Conservation (phyloP, 2,113 vertebrate species). For the Holacanthus passer region DNA sequence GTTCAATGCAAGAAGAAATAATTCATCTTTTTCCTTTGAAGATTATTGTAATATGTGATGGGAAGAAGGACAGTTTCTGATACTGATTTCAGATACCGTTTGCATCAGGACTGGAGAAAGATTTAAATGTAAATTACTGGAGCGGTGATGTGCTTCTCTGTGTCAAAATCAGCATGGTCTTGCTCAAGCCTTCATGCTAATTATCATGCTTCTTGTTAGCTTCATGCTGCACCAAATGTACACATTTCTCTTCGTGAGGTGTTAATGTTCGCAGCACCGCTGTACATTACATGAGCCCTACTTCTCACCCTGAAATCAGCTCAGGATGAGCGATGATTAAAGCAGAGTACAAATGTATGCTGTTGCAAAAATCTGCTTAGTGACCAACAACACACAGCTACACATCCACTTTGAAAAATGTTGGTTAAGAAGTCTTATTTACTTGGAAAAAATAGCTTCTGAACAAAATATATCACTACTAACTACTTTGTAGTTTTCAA, state of each 20-base stretch:
- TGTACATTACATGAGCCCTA: background rate
- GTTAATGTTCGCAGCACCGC: slow-evolving; percentile 25
- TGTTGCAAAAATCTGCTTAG: slow-evolving; percentile 7
- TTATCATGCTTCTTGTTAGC: slow-evolving; percentile 20
- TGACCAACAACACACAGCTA: slow-evolving; percentile 5
- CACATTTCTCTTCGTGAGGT: slow-evolving; percentile 21
- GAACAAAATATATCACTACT: background rate
- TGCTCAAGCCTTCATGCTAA: slow-evolving; percentile 15
- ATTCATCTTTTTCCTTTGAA: slow-evolving; percentile 12
- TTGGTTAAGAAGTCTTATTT: background rate
- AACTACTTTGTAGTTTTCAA: background rate
- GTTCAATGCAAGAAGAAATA: slow-evolving; percentile 15
- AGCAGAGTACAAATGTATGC: background rate
- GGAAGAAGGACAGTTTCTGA: slow-evolving; percentile 5
- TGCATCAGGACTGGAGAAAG: slow-evolving; percentile 14
- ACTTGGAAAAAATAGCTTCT: background rate
- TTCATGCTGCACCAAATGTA: slow-evolving; percentile 21
- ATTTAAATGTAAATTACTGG: slow-evolving; percentile 10
- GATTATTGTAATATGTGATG: background rate
- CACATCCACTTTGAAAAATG: background rate
- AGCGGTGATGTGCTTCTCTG: slow-evolving; percentile 9
- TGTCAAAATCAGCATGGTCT: slow-evolving; percentile 42
- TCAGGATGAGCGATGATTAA: slow-evolving; percentile 20
- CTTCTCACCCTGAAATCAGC: background rate
- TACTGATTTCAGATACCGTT: slow-evolving; percentile 24